phyloP scores from a whole-genome alignment of 2,888 invertebrate genomes.

The Achlya flavicornis region DNA sequence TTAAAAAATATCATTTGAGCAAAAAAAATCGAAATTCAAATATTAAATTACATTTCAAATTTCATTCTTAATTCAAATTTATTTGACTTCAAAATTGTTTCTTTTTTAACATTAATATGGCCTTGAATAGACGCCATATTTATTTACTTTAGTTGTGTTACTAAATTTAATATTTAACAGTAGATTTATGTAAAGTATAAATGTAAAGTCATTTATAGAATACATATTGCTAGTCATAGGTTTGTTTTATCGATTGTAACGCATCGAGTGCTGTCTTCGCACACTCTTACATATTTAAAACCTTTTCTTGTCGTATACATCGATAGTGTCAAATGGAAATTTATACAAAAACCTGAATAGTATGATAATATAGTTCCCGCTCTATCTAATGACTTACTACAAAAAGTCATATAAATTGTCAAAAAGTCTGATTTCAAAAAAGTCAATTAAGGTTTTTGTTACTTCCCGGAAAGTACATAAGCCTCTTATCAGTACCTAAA shows the following conservation, averaged over 20 bases:
- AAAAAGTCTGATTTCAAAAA: too few relatives aligned
- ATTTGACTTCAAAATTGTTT: not conserved
- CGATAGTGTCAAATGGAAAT: not conserved
- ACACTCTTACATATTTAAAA: not conserved
- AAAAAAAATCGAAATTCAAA: not conserved
- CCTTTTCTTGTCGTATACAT: not conserved
- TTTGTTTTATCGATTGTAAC: not conserved
- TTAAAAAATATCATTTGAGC: not conserved
- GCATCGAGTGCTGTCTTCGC: not conserved
- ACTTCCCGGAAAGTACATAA: too few relatives aligned
- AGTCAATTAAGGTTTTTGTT: too few relatives aligned
- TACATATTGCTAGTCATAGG: not conserved
- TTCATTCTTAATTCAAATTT: not conserved
- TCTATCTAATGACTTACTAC: too few relatives aligned
- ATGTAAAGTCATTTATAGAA: not conserved
- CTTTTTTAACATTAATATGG: not conserved
- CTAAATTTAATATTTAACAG: not conserved
- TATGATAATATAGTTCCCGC: too few relatives aligned
- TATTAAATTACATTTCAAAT: not conserved
- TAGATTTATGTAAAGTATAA: not conserved
- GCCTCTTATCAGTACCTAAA: too few relatives aligned
- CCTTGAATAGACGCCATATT: conserved; percentile 2
- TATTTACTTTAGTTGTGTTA: not conserved
- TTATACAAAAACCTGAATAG: not conserved
- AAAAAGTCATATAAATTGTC: too few relatives aligned